Percentiles rank a stretch among this genome's conserved stretches.
These are phyloP conservation scores for Herminia tarsipennalis DNA, from an alignment of 2,888 invertebrate species.

Conservation along the genomic window DNA sequence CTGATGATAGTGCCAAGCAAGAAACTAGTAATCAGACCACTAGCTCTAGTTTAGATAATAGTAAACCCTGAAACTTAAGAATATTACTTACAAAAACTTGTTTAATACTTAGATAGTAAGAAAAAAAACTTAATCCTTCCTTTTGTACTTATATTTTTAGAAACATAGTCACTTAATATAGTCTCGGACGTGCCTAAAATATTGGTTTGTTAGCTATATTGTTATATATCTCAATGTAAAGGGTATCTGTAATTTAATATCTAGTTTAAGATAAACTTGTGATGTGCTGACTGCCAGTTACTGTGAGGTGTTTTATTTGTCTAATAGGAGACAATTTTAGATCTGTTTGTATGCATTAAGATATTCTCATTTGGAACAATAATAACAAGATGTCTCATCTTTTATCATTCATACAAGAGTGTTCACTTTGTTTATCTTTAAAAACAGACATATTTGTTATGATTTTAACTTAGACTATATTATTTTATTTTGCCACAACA, in stretches of 20 bases:
- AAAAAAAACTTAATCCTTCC: conserved; percentile 76
- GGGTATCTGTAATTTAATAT: conserved; percentile 45
- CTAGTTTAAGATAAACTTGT: conserved; percentile 44
- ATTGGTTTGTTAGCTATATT: conserved; percentile 71
- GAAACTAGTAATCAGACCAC: conserved; percentile 68
- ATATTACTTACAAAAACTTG: conserved; percentile 46
- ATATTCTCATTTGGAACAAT: conserved; percentile 39
- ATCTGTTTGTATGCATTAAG: conserved; percentile 41
- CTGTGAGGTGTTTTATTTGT: conserved; percentile 32
- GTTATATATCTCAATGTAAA: conserved; percentile 51
- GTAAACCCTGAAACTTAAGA: conserved; percentile 67
- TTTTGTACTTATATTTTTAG: conserved; percentile 78
- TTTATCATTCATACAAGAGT: not conserved
- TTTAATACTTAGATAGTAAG: conserved; percentile 61
- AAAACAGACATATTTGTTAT: too few species aligned
- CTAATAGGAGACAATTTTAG: conserved; percentile 29
- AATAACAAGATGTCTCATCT: conserved; percentile 1
- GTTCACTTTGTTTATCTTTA: conserved; percentile 3
- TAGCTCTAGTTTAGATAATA: conserved; percentile 57
- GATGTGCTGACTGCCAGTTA: conserved; percentile 39
- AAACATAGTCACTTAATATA: conserved; percentile 65
- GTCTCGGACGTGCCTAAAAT: conserved; percentile 81
- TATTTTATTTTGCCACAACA: too few species aligned
- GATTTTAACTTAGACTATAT: too few species aligned
- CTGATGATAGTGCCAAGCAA: conserved; percentile 69